Conservation (phyloP, 2,888 invertebrate genomes). For the Drosophila picticornis region DNA sequence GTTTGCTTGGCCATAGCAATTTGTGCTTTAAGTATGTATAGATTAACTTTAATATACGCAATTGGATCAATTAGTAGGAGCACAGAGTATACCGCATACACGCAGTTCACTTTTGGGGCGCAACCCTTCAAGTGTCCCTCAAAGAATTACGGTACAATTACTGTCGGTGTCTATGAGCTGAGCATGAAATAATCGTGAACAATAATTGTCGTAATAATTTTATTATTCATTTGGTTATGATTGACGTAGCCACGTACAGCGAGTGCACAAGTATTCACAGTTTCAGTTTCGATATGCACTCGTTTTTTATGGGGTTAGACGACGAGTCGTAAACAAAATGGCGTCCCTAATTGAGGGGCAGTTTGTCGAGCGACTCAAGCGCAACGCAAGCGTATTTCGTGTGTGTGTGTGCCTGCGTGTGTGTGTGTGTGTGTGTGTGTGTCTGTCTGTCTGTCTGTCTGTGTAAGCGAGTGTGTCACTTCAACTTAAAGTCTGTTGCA, state of each 20-base stretch:
- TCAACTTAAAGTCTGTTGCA: conserved; percentile 64
- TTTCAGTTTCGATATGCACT: conserved; percentile 51
- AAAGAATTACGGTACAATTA: neutral
- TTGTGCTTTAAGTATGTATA: neutral
- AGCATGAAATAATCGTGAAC: neutral
- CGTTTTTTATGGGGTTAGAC: conserved; percentile 46
- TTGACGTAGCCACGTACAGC: conserved; percentile 20
- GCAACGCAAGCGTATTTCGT: conserved; percentile 49
- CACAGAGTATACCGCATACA: no score
- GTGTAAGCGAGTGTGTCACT: conserved; percentile 60
- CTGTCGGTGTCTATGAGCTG: neutral
- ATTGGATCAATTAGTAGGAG: neutral
- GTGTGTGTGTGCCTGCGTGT: neutral
- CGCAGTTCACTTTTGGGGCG: neutral
- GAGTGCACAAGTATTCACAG: conserved; percentile 22
- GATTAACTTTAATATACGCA: neutral
- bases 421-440: conserved; percentile 8
- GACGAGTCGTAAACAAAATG: conserved; percentile 69
- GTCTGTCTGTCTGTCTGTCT: conserved; percentile 2
- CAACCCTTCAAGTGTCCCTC: neutral
- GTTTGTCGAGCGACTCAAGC: conserved; percentile 68
- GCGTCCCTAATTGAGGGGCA: conserved; percentile 72
- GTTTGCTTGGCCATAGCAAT: neutral
- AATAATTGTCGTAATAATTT: conserved; percentile 20
- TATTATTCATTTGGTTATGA: conserved; percentile 42